These are phyloP conservation scores for Drosophila sordidapex DNA, from an alignment of 2,888 invertebrate species.

Conservation along the genomic window DNA sequence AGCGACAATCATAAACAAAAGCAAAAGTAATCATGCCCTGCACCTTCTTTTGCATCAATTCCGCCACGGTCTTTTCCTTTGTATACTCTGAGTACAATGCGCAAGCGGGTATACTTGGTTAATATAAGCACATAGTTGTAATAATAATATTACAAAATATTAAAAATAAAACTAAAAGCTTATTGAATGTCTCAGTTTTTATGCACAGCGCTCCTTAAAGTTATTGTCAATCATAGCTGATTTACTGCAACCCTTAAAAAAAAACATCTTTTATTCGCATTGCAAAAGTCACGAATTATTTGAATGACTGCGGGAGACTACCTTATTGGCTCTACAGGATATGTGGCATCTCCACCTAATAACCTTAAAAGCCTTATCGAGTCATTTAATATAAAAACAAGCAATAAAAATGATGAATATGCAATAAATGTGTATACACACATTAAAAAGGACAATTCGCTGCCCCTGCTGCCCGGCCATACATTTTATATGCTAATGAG, in stretches of 20 bases:
- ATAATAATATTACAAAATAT: neutral
- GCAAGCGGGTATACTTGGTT: slow-evolving; percentile 6
- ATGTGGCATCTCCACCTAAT: slow-evolving; percentile 59
- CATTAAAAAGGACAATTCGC: slow-evolving; percentile 54
- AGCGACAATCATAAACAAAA: slow-evolving; percentile 57
- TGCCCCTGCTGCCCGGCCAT: slow-evolving; percentile 35
- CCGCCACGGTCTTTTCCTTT: slow-evolving; percentile 43
- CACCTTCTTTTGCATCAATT: slow-evolving; percentile 34
- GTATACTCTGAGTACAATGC: slow-evolving; percentile 5
- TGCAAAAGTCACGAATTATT: slow-evolving; percentile 2
- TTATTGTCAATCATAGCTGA: neutral
- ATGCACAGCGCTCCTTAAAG: neutral
- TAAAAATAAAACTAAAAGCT: neutral
- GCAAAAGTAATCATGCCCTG: slow-evolving; percentile 77
- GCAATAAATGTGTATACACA: slow-evolving; percentile 74
- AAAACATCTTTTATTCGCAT: slow-evolving; percentile 8
- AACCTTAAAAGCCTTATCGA: slow-evolving; percentile 81
- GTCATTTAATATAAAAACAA: slow-evolving; percentile 78
- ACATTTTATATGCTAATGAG: slow-evolving; percentile 80
- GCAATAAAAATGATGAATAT: slow-evolving; percentile 81
- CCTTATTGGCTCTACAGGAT: slow-evolving; percentile 38
- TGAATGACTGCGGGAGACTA: slow-evolving; percentile 17
- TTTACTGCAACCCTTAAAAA: neutral
- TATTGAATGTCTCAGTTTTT: neutral
- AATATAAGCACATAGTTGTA: neutral